Evolutionary conservation across 2,113 vertebrate species (phyloP), one percentile per base, ranked within the genome.

Genomic region (Tachycineta bicolor): DNA sequence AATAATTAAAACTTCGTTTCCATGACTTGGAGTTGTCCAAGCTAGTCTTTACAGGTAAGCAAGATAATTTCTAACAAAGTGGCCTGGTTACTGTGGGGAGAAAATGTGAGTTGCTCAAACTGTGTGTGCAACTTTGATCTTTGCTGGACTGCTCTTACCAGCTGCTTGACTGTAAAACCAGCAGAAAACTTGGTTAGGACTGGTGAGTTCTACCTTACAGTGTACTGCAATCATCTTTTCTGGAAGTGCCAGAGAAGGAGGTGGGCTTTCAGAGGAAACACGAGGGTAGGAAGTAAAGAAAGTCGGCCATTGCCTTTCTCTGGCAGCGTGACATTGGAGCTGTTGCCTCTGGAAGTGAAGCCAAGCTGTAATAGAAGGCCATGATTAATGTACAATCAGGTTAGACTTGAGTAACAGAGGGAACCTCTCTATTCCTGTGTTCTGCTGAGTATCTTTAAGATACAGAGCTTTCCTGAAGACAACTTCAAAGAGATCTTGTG

Each of bases 281-380:
- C 0, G 2, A 43, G 14, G 4, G 7, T 77, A 10, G 11, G 33
- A 6, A 13, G 14, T 31, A 43, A 77, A 46, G 14, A 6, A 49
- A n/a, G 17, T 43, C 44, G 82, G 23, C 10, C 4, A 7, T 56
- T 84, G 26, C 25, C 29, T 56, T 52, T 22, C 56, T 70, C 19
- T 28, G 43, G 11, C n/a, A 46, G 46, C n/a, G 29, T 53, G 21
- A 24, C 7, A 1, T 14, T 58, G 43, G 31, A 69, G 37, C 20
- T 50, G 14, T 70, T 86, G 28, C 20, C 44, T 87, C 75, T 88
- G 49, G 31, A 71, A 64, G 58, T 11, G 23, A 50, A 79, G 34
- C 25, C 29, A 53, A 43, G 15, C 14, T 83, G 39, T 33, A 28
- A 14, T 6, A 43, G 50, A 20, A 29, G 29, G n/a, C 59, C 16